Base-by-base conservation (phyloP, 2,797 vertebrate species). In the Monodelphis domestica region DNA sequence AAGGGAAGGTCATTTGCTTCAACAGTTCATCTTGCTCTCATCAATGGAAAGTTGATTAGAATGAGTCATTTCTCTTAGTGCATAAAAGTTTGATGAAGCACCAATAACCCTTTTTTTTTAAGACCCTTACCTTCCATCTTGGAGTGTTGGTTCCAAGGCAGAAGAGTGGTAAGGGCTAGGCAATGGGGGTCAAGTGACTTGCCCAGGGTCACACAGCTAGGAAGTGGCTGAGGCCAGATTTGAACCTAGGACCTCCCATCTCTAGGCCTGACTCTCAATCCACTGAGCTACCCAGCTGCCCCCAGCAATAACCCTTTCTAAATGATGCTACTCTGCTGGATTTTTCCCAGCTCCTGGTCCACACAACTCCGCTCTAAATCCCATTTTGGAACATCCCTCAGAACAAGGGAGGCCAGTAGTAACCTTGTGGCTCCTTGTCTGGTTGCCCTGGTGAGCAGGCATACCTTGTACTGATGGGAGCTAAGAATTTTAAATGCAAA, bases 21-120 rank as follows among this genome's bases (percentile, higher is more conserved):
- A 96, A 95, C 54, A 90, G 93, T 94, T 95, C 96, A 96, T 97
- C 93, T 96, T 94, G 93, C 93, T 96, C 89, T 95, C 54, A 92
- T 94, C 97, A 96, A 95, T 89, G 96, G 96, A 95, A 96, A 93
- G 91, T 96, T 94, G 91, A 96, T 96, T 96, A 95, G 94, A 94
- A 90, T 95, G 90, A 78, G 59, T 50, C 95, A 96, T 97, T 96
- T 97, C 88, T 95, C 94, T 94, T 96, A 91, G 95, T 95, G 95
- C 78, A 94, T 96, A 95, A 96, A 50, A 96, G 94, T 95, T 96
- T 96, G 95, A 95, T 91, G 95, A 95, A 96, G 92, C 89, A 94
- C n/a, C n/a, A n/a, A n/a, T n/a, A n/a, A n/a, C n/a, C n/a, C n/a
- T n/a, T n/a, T n/a, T n/a, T n/a, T n/a, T n/a, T n/a, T n/a, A n/a